Percentiles rank a stretch among this genome's conserved stretches.
Conservation (phyloP, 2,797 vertebrate species). For the Toxotes lorentzi region DNA sequence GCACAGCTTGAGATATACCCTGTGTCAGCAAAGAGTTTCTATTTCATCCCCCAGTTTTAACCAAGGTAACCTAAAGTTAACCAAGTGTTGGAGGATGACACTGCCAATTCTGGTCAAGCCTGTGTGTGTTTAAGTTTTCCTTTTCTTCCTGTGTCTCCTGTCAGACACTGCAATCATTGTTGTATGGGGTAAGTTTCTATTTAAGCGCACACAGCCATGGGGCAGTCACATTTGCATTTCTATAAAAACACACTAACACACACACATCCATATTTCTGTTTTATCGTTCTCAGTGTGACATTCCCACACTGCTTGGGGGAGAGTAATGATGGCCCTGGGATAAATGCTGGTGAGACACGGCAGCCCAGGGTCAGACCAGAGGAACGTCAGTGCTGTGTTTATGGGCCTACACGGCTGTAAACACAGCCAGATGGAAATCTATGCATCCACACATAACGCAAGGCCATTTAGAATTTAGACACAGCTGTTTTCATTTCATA, state of each 20-base stretch:
- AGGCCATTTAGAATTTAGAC: conserved; percentile 53
- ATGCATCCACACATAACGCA: conserved; percentile 71
- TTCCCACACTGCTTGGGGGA: conserved; percentile 80
- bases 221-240: conserved; percentile 77
- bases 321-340: conserved; percentile 82
- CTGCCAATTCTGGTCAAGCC: conserved; percentile 80
- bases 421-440: conserved; percentile 78
- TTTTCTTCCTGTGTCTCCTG: conserved; percentile 74
- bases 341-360: conserved; percentile 82
- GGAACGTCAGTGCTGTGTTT: conserved; percentile 77
- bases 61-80: conserved; percentile 80
- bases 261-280: conserved; percentile 81
- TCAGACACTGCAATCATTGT: conserved; percentile 85
- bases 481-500: conserved; percentile 62
- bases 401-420: conserved; percentile 73
- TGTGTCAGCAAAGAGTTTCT: conserved; percentile 72
- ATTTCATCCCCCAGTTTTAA: conserved; percentile 74
- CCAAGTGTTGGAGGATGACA: conserved; percentile 76
- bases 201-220: conserved; percentile 55
- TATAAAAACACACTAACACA: conserved; percentile 78
- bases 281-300: conserved; percentile 78
- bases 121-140: conserved; percentile 76
- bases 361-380: conserved; percentile 78
- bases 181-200: conserved; percentile 75
- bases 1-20: conserved; percentile 65